These are phyloP conservation scores for Hyperoplus lanceolatus DNA, from an alignment of 2,797 vertebrate genomes.

Conservation along the genomic window DNA sequence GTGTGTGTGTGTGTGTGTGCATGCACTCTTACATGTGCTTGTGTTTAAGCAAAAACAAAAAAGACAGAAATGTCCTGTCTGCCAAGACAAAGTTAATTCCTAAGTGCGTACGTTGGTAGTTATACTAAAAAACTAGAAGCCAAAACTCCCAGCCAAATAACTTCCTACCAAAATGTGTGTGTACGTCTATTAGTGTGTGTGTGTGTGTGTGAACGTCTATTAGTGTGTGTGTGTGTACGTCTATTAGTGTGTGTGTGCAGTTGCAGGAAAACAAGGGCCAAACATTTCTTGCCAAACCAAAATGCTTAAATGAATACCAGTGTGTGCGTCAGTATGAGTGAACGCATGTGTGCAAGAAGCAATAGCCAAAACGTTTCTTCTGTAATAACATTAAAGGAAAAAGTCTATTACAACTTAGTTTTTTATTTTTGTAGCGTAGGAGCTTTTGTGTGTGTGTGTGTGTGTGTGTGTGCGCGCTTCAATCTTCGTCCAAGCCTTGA, in stretches of 20 bases:
- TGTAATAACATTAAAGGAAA: constrained; percentile 38
- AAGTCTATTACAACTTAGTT: constrained; percentile 1
- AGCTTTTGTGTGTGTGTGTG: neutral
- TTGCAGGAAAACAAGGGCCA: constrained; percentile 50
- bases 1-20: constrained; percentile 4
- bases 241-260: constrained; percentile 31
- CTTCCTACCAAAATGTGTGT: constrained; percentile 42
- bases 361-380: constrained; percentile 38
- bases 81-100: constrained; percentile 65
- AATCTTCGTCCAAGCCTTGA: too few relatives aligned
- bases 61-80: constrained; percentile 34
- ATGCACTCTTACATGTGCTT: constrained; percentile 17
- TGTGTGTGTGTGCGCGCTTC: too few relatives aligned
- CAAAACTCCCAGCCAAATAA: constrained; percentile 61
- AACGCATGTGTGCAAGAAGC: constrained; percentile 25
- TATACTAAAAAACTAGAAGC: constrained; percentile 54
- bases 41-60: constrained; percentile 39
- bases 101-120: constrained; percentile 39
- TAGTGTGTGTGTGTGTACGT: constrained; percentile 25
- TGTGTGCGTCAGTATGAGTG: constrained; percentile 44
- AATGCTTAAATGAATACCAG: constrained; percentile 64
- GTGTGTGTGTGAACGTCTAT: neutral
- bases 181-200: constrained; percentile 6
- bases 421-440: neutral
- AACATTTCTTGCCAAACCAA: constrained; percentile 57